Conservation (phyloP, 1,140 invertebrate species). For the Drosophila ercepeae region DNA sequence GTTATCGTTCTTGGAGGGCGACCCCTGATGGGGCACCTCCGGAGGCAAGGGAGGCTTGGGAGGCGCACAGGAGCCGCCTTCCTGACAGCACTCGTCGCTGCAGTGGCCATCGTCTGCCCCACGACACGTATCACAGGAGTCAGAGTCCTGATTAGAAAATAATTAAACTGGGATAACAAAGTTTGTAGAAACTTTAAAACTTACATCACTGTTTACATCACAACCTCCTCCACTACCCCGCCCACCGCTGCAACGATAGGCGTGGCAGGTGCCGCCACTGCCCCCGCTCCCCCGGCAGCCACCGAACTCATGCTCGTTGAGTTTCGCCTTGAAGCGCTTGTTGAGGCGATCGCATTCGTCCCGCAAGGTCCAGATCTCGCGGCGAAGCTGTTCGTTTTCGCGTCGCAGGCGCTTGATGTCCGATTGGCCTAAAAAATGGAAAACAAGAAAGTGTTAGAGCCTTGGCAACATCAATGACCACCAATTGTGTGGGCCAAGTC, state of each 20-base stretch:
- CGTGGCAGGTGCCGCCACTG: constrained; percentile 56
- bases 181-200: constrained; percentile 2
- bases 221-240: constrained; percentile 70
- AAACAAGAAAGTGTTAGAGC: neutral
- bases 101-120: constrained; percentile 80
- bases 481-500: constrained; percentile 12
- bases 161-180: neutral
- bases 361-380: constrained; percentile 93
- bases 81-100: constrained; percentile 78
- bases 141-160: constrained; percentile 62
- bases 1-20: constrained; percentile 72
- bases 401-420: constrained; percentile 94
- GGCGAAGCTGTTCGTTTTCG: constrained; percentile 93
- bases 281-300: constrained; percentile 70
- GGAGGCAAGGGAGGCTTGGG: constrained; percentile 54
- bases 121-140: constrained; percentile 84
- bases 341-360: constrained; percentile 95
- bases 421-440: constrained; percentile 88
- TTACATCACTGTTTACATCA: constrained; percentile 81
- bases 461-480: no score
- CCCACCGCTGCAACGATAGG: constrained; percentile 49
- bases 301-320: constrained; percentile 68
- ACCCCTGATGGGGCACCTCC: constrained; percentile 36
- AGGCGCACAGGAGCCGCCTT: constrained; percentile 65
- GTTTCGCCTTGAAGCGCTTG: constrained; percentile 84